Evolutionary conservation across 2,113 vertebrate species (phyloP).

Genomic region (Tetraodon nigroviridis): DNA sequence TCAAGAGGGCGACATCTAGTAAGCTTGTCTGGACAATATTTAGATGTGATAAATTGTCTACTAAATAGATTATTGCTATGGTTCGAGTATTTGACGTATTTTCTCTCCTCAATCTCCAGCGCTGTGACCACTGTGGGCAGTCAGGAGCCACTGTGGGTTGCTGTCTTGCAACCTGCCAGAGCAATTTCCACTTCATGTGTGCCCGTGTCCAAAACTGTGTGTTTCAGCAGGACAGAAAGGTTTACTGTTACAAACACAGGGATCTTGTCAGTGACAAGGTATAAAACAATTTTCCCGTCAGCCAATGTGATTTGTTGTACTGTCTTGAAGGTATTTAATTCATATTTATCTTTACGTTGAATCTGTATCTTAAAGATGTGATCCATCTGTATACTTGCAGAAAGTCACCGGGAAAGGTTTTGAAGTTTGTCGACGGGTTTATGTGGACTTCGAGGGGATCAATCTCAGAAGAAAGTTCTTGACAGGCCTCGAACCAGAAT

Average conservation of each 20-base stretch:
- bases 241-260: slow-evolving; percentile 84
- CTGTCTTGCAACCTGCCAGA: slow-evolving; percentile 85
- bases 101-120: slow-evolving; percentile 60
- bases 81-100: not conserved
- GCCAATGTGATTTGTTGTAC: not conserved
- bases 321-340: not conserved
- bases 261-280: slow-evolving; percentile 83
- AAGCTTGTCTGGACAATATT: slow-evolving; percentile 1
- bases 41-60: not conserved
- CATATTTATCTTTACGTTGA: too few species aligned
- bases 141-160: slow-evolving; percentile 89
- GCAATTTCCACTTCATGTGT: slow-evolving; percentile 94
- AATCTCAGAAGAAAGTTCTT: slow-evolving; percentile 87
- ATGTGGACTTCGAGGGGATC: slow-evolving; percentile 90
- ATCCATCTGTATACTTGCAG: slow-evolving; percentile 47
- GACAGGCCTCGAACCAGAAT: slow-evolving; percentile 84
- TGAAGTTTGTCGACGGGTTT: slow-evolving; percentile 84
- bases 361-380: not conserved
- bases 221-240: slow-evolving; percentile 87
- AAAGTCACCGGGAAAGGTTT: slow-evolving; percentile 78
- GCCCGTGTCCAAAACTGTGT: slow-evolving; percentile 81
- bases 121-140: slow-evolving; percentile 84
- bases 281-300: not conserved
- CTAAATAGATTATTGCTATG: not conserved
- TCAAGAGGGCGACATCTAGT: slow-evolving; percentile 87